Evolutionary conservation across 2,113 vertebrate genomes (phyloP), one percentile per base, ranked within the genome.

Genomic region (Colius striatus): DNA sequence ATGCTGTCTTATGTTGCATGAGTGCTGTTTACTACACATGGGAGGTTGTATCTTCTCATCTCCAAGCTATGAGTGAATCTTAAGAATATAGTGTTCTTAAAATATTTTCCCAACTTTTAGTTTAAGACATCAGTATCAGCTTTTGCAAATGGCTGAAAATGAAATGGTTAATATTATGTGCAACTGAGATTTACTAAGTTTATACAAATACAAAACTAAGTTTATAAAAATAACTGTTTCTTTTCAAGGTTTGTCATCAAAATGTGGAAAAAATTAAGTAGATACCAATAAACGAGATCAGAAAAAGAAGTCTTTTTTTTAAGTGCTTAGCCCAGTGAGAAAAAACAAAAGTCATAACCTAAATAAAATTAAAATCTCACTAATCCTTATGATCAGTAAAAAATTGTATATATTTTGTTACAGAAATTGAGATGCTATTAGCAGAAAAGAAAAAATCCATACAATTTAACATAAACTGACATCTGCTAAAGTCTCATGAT

Each of bases 1-100:
- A 3, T 30, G 66, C 13, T 60, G 32, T 32, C 32, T 58, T 1
- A 0, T 3, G 2, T 19, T 45, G n/a, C 5, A 6, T 6, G 6
- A 13, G 27, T 36, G 71, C 16, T 51, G 19, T 58, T 77, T 58
- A 38, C 16, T 50, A 43, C 48, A 26, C 45, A 16, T 3, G 7
- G 6, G 12, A 43, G 5, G 26, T 27, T 84, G 22, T 34, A 63
- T 9, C 53, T 63, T 62, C 73, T 84, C n/a, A 43, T 30, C 43
- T 82, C 17, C 34, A 32, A 55, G 22, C 34, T 63, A 60, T 8
- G 13, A 47, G 13, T 10, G 21, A 51, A 77, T 34, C 19, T 73
- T 48, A 66, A 84, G 27, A 60, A 68, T 16, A 43, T 77, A 55
- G 29, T 16, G 34, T 23, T 78, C 22, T 82, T 67, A 19, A 67